A percentile compares a stretch with the other conserved stretches of the same genome.
Evolutionary conservation across 2,797 vertebrate species (phyloP).

Genomic region (Brachyrhaphis roseni): DNA sequence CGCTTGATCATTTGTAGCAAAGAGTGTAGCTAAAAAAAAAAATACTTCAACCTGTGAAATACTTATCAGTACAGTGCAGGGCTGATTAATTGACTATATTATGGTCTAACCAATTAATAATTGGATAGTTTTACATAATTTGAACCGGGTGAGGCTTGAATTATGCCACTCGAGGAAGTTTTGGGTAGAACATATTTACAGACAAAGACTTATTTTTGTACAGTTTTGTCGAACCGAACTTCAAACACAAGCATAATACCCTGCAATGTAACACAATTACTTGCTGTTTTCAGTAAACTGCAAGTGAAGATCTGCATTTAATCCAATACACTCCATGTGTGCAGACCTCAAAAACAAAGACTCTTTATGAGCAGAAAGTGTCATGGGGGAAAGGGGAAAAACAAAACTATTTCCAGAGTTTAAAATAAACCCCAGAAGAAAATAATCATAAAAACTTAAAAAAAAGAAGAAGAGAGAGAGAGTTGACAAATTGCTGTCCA

Average conservation of each 20-base stretch:
- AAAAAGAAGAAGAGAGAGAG: not conserved
- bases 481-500: not conserved
- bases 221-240: not conserved
- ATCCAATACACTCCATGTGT: not conserved
- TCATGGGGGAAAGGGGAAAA: not conserved
- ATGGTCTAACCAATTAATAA: too few species aligned
- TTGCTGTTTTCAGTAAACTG: not conserved
- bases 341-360: not conserved
- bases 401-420: conserved; percentile 10
- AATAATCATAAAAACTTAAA: not conserved
- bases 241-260: not conserved
- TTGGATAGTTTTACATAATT: too few species aligned
- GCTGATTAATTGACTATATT: too few species aligned
- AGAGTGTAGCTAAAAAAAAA: too few species aligned
- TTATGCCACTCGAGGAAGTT: too few species aligned
- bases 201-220: too few species aligned
- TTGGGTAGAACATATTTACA: too few species aligned
- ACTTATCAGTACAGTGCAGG: too few species aligned
- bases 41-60: too few species aligned
- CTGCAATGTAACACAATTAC: not conserved
- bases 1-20: too few species aligned
- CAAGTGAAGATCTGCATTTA: not conserved
- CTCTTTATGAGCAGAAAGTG: not conserved
- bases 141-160: too few species aligned
- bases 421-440: not conserved